Percentiles rank a stretch among this genome's conserved stretches.
These are phyloP conservation scores for Gephyroberyx darwinii DNA, from an alignment of 2,797 vertebrate genomes.

Conservation along the genomic window DNA sequence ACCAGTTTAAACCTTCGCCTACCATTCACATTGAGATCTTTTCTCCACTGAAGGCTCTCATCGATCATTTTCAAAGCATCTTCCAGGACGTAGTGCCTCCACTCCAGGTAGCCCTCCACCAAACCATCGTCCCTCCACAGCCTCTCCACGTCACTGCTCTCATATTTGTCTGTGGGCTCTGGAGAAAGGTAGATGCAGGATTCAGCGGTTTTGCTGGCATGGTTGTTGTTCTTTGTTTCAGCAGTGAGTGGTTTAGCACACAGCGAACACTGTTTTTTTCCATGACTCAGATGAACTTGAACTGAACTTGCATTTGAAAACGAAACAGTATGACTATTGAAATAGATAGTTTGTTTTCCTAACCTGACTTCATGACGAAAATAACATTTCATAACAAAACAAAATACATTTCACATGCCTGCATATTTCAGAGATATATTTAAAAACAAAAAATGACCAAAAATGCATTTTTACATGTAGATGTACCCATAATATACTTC, in stretches of 20 bases:
- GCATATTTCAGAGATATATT: no score
- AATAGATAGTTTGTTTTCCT: neutral
- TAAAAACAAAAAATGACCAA: no score
- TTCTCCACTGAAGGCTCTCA: constrained; percentile 90
- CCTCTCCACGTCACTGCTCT: constrained; percentile 86
- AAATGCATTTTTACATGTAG: no score
- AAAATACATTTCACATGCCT: neutral
- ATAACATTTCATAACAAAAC: no score
- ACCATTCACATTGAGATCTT: constrained; percentile 86
- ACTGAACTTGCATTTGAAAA: neutral
- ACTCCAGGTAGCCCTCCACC: constrained; percentile 83
- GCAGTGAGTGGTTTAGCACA: neutral
- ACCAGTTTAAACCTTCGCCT: constrained; percentile 34
- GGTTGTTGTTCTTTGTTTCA: neutral
- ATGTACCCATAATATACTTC: no score
- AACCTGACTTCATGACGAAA: neutral
- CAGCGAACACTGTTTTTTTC: neutral
- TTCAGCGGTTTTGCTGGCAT: neutral
- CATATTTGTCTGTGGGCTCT: constrained; percentile 85
- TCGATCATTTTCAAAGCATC: constrained; percentile 89
- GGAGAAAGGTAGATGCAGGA: neutral
- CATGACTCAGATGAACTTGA: neutral
- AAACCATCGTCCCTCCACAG: constrained; percentile 84
- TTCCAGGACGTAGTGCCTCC: constrained; percentile 82
- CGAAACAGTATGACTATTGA: neutral